Conservation (phyloP, 2,888 invertebrate species). For the Watsonalla binaria region DNA sequence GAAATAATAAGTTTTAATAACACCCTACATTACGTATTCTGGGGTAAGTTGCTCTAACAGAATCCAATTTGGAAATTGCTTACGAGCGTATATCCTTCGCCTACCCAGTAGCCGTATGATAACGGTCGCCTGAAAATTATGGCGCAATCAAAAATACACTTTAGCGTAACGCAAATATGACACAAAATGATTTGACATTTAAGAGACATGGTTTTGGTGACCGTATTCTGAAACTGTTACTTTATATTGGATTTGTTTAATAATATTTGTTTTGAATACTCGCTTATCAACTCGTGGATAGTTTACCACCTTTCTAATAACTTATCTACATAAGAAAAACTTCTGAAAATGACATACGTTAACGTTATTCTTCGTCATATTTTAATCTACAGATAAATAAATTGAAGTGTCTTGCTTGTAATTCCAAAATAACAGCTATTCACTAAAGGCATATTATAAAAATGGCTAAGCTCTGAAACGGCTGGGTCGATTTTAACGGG, state of each 20-base stretch:
- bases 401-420: too few relatives aligned
- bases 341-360: too few relatives aligned
- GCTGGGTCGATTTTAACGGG: too few relatives aligned
- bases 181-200: constrained; percentile 18
- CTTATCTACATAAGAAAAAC: too few relatives aligned
- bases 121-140: constrained; percentile 20
- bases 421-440: too few relatives aligned
- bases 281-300: too few relatives aligned
- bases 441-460: too few relatives aligned
- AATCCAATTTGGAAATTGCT: constrained; percentile 60
- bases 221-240: constrained; percentile 29
- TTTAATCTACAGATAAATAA: too few relatives aligned
- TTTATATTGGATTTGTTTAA: constrained; percentile 14
- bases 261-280: too few relatives aligned
- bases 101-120: constrained; percentile 14
- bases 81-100: constrained; percentile 29
- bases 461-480: too few relatives aligned
- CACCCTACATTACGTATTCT: constrained; percentile 24
- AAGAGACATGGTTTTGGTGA: constrained; percentile 14
- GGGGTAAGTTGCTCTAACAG: constrained; percentile 29
- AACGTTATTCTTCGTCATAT: too few relatives aligned
- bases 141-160: constrained; percentile 26
- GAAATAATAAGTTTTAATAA: constrained; percentile 38
- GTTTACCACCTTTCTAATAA: too few relatives aligned
- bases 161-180: constrained; percentile 26